Base-by-base conservation (phyloP, 1,140 invertebrate species). In the Cyphomyrmex costatus region DNA sequence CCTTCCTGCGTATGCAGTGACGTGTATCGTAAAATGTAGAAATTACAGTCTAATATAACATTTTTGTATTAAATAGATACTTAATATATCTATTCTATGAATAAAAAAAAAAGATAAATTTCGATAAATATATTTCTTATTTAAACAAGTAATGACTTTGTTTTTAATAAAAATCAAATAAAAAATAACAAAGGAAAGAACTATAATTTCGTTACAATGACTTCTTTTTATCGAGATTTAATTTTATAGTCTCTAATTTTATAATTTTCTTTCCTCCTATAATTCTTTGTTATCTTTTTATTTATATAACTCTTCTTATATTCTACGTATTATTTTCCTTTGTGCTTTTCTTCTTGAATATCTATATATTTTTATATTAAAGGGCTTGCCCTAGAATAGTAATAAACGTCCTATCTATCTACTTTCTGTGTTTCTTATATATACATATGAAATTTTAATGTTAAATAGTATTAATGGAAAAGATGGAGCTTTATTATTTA, bases 1-100 rank as follows among this genome's bases (percentile, higher is more conserved):
- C 30, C 19, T 74, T 58, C 66, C 16, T 42, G 30, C 7, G 6
- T 63, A n/a, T n/a, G 5, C 79, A 88, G 86, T 86, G 3, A 33
- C 8, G 68, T 46, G 30, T 53, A 33, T 21, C 1, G 8, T n/a
- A 61, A 49, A 73, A 82, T 71, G 21, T 19, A 27, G 5, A 73
- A 56, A 7, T 33, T 46, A 19, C 8, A 42, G 2, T 42, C 1
- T 19, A 7, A 46, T n/a, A 30, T 8, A 46, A n/a, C n/a, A n/a
- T n/a, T n/a, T n/a, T n/a, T n/a, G n/a, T n/a, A n/a, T n/a, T n/a
- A n/a, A n/a, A n/a, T n/a, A n/a, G 24, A 46, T 6, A 61, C 10
- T 77, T 73, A n/a, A n/a, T 33, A 12, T 46, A 30, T 10, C 1
- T 16, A 27, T 12, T 12, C 21, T 8, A 21, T 24, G 1, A 21